These are phyloP conservation scores for Eubasilissa regina DNA, from an alignment of 1,140 invertebrate species.

Conservation along the genomic window DNA sequence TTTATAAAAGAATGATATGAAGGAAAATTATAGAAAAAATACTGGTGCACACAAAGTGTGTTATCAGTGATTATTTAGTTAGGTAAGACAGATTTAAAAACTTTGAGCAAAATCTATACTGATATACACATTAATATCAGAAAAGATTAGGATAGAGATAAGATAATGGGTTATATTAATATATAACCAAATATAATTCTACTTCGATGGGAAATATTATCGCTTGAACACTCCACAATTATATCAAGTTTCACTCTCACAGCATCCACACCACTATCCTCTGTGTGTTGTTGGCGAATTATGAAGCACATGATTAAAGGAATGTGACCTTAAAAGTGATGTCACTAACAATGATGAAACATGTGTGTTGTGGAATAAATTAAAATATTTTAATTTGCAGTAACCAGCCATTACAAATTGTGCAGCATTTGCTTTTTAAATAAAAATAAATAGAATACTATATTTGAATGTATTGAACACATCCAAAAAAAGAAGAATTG, in stretches of 20 bases:
- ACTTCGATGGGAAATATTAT: no score
- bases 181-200: not conserved
- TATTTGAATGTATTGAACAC: not conserved
- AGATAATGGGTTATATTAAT: not conserved
- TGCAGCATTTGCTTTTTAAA: not conserved
- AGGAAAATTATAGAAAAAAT: no score
- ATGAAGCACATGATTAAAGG: conserved; percentile 6
- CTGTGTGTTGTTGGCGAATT: not conserved
- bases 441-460: not conserved
- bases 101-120: not conserved
- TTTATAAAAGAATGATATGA: no score
- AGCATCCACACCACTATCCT: not conserved
- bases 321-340: conserved; percentile 27
- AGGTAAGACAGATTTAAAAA: no score
- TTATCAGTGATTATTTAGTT: no score
- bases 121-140: not conserved
- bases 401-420: not conserved
- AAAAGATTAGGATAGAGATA: not conserved
- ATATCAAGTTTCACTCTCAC: not conserved
- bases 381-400: conserved; percentile 17
- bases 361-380: conserved; percentile 22
- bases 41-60: no score
- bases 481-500: not conserved
- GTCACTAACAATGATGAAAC: conserved; percentile 23
- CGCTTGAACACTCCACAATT: no score